Evolutionary conservation across 2,113 vertebrate species (phyloP).

Genomic region (Agapornis roseicollis): DNA sequence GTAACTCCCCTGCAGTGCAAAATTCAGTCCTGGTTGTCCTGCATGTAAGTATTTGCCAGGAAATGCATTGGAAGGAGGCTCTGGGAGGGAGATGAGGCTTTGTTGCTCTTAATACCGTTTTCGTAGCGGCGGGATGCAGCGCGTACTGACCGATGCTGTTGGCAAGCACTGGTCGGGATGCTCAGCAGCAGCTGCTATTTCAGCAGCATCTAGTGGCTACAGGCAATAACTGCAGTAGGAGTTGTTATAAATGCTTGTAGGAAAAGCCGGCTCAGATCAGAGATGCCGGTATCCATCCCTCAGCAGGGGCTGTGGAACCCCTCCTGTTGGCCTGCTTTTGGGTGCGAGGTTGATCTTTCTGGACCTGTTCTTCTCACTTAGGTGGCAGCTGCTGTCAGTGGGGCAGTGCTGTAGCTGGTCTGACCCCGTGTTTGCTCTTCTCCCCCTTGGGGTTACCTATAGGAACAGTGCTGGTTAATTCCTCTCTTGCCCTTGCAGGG

Average conservation of each 20-base stretch:
- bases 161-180: rapidly evolving
- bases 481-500: conserved; percentile 74
- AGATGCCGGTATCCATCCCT: rapidly evolving
- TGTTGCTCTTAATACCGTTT: rapidly evolving
- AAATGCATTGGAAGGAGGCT: rapidly evolving
- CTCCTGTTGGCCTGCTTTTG: rapidly evolving
- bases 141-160: rapidly evolving
- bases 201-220: conserved; percentile 23
- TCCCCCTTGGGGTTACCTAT: neutral
- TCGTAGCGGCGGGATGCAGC: neutral
- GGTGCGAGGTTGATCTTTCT: neutral
- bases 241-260: rapidly evolving
- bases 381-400: rapidly evolving
- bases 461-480: neutral
- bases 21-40: conserved; percentile 84
- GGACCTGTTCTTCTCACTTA: rapidly evolving
- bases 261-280: neutral
- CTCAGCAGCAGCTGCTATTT: neutral
- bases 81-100: rapidly evolving
- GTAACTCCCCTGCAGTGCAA: conserved; percentile 76
- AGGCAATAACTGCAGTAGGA: rapidly evolving
- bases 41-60: conserved; percentile 78
- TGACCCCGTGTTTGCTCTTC: rapidly evolving
- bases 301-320: neutral
- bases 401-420: neutral